These are phyloP conservation scores for Callitettix versicolor DNA, from an alignment of 1,140 invertebrate species.

Conservation along the genomic window DNA sequence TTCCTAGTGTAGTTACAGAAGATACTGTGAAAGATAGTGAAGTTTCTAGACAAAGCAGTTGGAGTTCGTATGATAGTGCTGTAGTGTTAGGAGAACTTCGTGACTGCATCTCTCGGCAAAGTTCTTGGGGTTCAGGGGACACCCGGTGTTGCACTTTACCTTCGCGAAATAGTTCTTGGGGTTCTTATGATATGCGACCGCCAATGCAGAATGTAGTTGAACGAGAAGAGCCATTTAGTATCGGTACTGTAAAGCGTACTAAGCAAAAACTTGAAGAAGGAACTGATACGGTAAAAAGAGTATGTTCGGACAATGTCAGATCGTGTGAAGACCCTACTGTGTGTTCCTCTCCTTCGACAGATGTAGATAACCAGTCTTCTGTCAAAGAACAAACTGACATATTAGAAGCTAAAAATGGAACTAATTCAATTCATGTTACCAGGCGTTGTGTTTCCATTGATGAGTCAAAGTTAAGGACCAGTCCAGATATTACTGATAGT, in stretches of 20 bases:
- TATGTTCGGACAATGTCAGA: conserved; percentile 21
- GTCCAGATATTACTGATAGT: neutral
- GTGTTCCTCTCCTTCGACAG: neutral
- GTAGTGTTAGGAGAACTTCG: conserved; percentile 44
- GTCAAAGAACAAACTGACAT: conserved; percentile 48
- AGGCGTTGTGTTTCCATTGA: conserved; percentile 21
- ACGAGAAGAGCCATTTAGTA: conserved; percentile 51
- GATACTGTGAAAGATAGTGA: conserved; percentile 12
- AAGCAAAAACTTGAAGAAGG: conserved; percentile 62
- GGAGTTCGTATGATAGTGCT: conserved; percentile 69
- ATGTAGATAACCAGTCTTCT: conserved; percentile 28
- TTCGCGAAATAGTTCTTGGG: conserved; percentile 62
- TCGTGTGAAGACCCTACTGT: neutral
- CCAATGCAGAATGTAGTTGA: conserved; percentile 33
- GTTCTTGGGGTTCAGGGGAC: conserved; percentile 70
- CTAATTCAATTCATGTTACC: conserved; percentile 1
- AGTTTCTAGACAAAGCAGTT: conserved; percentile 37
- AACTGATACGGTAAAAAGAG: conserved; percentile 26
- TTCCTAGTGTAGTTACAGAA: conserved; percentile 14
- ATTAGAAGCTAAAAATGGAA: conserved; percentile 35
- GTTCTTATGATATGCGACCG: conserved; percentile 51
- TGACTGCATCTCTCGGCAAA: conserved; percentile 59
- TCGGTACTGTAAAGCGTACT: conserved; percentile 55
- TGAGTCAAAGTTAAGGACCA: conserved; percentile 1
- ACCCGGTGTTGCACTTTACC: conserved; percentile 37